Evolutionary conservation across 2,888 invertebrate species (phyloP), one percentile per base, ranked within the genome.

Genomic region (Brachylomia viminalis): DNA sequence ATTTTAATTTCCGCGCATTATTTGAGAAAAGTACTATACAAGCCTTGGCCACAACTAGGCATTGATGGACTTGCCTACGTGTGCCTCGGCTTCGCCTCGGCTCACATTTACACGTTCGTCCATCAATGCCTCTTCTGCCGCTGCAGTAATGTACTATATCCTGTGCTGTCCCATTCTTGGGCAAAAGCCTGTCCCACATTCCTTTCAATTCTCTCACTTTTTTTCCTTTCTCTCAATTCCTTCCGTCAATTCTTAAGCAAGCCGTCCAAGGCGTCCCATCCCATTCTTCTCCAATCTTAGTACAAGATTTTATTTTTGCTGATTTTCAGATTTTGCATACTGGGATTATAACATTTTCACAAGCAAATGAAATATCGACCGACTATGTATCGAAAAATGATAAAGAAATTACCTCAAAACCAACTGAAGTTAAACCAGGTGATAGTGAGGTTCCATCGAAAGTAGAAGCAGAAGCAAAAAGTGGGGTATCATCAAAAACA

Each of bases 251-350:
- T 54, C 7, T 33, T 67, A 10, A 1, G 5, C 10, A 23, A 49
- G 15, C 15, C 6, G 30, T 2, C 30, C 27, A 2, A 65, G 45
- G 27, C 7, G 4, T 42, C 20, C 42, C 27, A 6, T 42, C 13
- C 27, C 2, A 45, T 8, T 27, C 2, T 27, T 64, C 7, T 30
- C 10, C 3, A 4, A 10, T 6, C 2, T 23, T 10, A 47, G 0
- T 30, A 30, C 52, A 52, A 72, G n/a, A 38, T 10, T 10, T 42
- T n/a, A 17, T 1, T 7, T 4, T 45, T 45, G 0, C 0, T 23
- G 6, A 0, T 54, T 52, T 75, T 58, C 73, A 84, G 84, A 69
- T 84, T 27, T 58, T 76, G 3, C 75, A 76, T 27, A 47, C 47
- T 47, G 54, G 49, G 0, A 23, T 83, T 27, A n/a, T 66, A 30